These are phyloP conservation scores for Turritopsis rubra DNA, from an alignment of 30 jellyfish, hydroid and myxozoan species.

Conservation along the genomic window DNA sequence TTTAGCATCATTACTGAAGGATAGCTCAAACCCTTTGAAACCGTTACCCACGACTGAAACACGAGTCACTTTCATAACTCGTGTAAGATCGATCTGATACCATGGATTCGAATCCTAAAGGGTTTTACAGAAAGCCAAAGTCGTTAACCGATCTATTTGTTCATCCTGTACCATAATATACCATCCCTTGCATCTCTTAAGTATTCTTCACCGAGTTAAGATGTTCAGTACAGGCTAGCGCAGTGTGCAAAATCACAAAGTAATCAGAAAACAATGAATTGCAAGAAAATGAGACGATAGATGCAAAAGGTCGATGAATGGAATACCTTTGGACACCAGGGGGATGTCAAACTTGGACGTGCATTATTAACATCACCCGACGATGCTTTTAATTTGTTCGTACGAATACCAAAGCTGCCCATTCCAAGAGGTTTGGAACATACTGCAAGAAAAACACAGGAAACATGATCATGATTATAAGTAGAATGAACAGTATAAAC, in stretches of 20 bases:
- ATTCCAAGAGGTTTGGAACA: constrained; percentile 28
- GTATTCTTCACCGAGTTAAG: no score
- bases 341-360: constrained; percentile 9
- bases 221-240: no score
- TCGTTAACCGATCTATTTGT: no score
- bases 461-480: no score
- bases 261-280: no score
- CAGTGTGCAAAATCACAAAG: no score
- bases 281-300: no score
- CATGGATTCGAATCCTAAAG: constrained; percentile 46
- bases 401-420: background rate
- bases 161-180: no score
- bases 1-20: constrained; percentile 72
- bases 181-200: no score
- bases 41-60: constrained; percentile 75
- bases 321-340: constrained; percentile 38
- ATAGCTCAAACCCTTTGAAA: constrained; percentile 33
- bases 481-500: no score
- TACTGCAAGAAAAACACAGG: background rate
- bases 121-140: no score
- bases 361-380: constrained; percentile 15
- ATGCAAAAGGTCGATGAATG: no score
- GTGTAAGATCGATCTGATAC: constrained; percentile 72
- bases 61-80: constrained; percentile 35
- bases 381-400: constrained; percentile 10